A percentile compares a stretch with the other conserved stretches of the same genome.
Evolutionary conservation across 2,888 invertebrate genomes (phyloP).

Genomic region (Hirtodrosophila cameraria): DNA sequence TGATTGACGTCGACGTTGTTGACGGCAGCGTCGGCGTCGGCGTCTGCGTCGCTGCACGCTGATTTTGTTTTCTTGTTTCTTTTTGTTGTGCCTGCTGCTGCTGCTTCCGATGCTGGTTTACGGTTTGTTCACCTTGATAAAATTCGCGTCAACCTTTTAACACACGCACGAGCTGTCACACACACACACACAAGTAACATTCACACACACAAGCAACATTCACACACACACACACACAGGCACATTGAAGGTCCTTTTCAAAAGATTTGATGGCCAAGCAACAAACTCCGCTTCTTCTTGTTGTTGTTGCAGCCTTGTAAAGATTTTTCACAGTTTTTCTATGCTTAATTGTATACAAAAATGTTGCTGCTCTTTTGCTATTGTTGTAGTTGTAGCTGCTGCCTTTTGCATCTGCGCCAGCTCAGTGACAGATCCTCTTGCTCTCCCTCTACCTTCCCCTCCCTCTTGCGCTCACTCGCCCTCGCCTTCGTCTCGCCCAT

Average conservation of each 20-base stretch:
- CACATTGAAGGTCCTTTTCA: slow-evolving; percentile 70
- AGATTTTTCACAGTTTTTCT: slow-evolving; percentile 64
- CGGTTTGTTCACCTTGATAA: slow-evolving; percentile 78
- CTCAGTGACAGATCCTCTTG: slow-evolving; percentile 49
- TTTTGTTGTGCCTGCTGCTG: slow-evolving; percentile 18
- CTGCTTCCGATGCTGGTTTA: slow-evolving; percentile 53
- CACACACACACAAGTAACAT: slow-evolving; percentile 17
- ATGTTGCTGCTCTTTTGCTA: slow-evolving; percentile 20
- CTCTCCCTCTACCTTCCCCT: slow-evolving; percentile 5
- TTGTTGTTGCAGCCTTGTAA: slow-evolving; percentile 57
- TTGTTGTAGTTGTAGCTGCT: slow-evolving; percentile 25
- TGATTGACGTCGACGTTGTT: slow-evolving; percentile 44
- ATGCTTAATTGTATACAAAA: slow-evolving; percentile 46
- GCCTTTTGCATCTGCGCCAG: slow-evolving; percentile 67
- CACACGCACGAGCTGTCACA: slow-evolving; percentile 53
- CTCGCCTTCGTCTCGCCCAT: slow-evolving; percentile 38
- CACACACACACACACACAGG: slow-evolving; percentile 31
- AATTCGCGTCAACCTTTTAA: slow-evolving; percentile 70
- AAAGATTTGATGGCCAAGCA: slow-evolving; percentile 58
- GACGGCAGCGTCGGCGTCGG: slow-evolving; percentile 5
- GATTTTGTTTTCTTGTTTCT: slow-evolving; percentile 15
- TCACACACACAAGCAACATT: too few species aligned
- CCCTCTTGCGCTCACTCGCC: slow-evolving; percentile 9
- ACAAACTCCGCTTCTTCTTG: slow-evolving; percentile 47
- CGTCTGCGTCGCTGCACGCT: slow-evolving; percentile 8